Conservation (phyloP, 2,888 invertebrate genomes). For the Tuberolachnus salignus region DNA sequence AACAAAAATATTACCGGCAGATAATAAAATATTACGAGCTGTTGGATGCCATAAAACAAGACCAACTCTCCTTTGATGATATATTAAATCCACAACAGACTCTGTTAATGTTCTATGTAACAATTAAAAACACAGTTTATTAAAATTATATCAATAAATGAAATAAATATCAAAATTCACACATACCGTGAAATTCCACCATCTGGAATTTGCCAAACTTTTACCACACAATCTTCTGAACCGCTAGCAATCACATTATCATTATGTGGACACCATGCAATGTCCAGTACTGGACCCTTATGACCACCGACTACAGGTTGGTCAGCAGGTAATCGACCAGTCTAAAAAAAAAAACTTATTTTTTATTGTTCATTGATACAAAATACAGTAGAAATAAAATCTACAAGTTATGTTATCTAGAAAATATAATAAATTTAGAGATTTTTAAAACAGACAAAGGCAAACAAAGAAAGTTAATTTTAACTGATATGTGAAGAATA, state of each 20-base stretch:
- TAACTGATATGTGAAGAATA: too few relatives aligned
- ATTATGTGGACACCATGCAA: constrained; percentile 98
- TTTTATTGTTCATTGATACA: background rate
- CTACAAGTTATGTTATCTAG: too few relatives aligned
- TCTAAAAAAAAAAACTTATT: constrained; percentile 67
- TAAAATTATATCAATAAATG: background rate
- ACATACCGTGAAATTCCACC: constrained; percentile 73
- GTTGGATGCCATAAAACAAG: constrained; percentile 97
- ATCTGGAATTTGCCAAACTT: constrained; percentile 96
- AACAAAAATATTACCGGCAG: constrained; percentile 70
- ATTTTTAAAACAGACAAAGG: too few relatives aligned
- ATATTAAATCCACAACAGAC: constrained; percentile 89
- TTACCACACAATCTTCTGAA: constrained; percentile 95
- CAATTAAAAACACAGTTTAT: background rate
- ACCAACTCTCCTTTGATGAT: constrained; percentile 90
- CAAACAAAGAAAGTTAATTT: too few relatives aligned
- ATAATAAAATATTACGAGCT: constrained; percentile 90
- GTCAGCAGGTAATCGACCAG: constrained; percentile 92
- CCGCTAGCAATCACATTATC: constrained; percentile 97
- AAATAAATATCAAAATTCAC: constrained; percentile 6
- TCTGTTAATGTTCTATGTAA: constrained; percentile 81
- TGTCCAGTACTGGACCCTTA: constrained; percentile 94
- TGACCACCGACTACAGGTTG: constrained; percentile 95
- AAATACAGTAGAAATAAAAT: too few relatives aligned
- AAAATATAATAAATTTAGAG: too few relatives aligned